Evolutionary conservation across 2,888 invertebrate genomes (phyloP), one percentile per base, ranked within the genome.

Genomic region (Pantelozetes paolii): DNA sequence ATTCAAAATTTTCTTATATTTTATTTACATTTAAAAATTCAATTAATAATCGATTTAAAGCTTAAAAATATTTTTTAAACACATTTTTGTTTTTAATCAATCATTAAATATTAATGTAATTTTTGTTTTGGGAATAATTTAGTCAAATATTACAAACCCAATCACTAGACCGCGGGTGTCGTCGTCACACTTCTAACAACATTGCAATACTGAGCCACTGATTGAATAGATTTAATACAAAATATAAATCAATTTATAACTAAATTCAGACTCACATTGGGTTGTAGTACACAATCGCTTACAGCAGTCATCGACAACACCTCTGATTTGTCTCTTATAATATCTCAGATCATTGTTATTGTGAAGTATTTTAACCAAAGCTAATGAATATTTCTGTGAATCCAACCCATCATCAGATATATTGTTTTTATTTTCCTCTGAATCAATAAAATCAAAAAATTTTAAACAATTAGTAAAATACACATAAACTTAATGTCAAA

Each of bases 261-360:
- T 28, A 13, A 18, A 23, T 11, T 9, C 18, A 32, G n/a, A 32
- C 59, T n/a, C 32, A 62, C 59, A 2, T 62, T 62, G 59, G 13
- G 8, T 62, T 32, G 59, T 62, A 62, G 59, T 62, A 62, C 59
- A 62, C 15, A 32, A 62, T 30, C 59, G 26, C 32, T 32, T 30
- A 42, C 67, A 67, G 23, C 67, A 67, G 23, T 67, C 67, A 13
- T 67, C 67, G 40, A 67, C 67, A 20, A 67, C 67, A 1, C 67
- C 67, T 15, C 67, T 36, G 23, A 67, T 40, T 20, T 67, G 36
- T 67, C 67, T 1, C 13, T 26, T 20, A 20, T n/a, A 67, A 40
- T 67, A 40, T n/a, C 40, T 15, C 40, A 67, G 11, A 40, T 40
- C 40, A 67, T 67, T 40, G 1, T 36, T 36, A 23, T 67, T 67